These are phyloP conservation scores for Amazonetta brasiliensis DNA, from an alignment of 2,797 vertebrate species.

Conservation along the genomic window DNA sequence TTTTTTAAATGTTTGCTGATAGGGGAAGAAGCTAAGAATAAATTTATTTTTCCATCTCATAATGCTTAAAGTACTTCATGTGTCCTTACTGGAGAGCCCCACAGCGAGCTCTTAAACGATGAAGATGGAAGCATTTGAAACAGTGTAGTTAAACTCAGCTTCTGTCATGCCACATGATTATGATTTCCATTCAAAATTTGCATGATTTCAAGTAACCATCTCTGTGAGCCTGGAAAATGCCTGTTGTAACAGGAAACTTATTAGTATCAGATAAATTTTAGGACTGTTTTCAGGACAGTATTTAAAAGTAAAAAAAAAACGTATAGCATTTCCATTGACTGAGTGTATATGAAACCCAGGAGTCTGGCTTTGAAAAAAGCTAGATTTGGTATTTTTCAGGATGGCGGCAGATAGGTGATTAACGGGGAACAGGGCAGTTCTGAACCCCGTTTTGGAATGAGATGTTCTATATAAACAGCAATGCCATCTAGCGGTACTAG, in stretches of 20 bases:
- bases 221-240: background rate
- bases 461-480: background rate
- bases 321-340: background rate
- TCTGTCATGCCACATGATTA: background rate
- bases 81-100: background rate
- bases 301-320: background rate
- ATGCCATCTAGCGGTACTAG: background rate
- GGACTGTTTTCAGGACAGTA: background rate
- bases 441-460: rapidly evolving
- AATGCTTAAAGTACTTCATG: background rate
- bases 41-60: background rate
- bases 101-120: background rate
- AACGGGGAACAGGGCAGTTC: background rate
- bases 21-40: background rate
- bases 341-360: background rate
- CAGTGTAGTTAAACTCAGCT: background rate
- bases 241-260: background rate
- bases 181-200: background rate
- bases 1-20: background rate
- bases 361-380: background rate
- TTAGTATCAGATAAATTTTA: background rate
- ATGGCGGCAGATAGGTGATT: rapidly evolving
- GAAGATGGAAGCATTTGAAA: background rate
- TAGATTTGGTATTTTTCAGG: background rate
- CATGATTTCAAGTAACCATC: background rate